Percentiles rank a stretch among this genome's conserved stretches.
Evolutionary conservation across 2,888 invertebrate species (phyloP).

Genomic region (Diplazon laetatorius): DNA sequence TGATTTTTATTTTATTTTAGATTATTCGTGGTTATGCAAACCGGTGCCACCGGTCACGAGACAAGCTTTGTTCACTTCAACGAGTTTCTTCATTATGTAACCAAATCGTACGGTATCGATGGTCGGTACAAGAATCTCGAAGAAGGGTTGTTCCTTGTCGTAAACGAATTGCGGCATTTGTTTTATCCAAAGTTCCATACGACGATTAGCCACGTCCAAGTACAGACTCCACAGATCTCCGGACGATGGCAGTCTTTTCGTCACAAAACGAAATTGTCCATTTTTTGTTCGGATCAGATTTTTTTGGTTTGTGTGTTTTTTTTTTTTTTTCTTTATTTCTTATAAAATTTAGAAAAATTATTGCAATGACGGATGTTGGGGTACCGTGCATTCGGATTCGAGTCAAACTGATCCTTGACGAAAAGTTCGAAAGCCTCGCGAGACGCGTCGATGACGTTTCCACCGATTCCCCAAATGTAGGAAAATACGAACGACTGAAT

Average conservation of each 20-base stretch:
- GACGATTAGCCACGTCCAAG: constrained; percentile 88
- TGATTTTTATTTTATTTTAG: no score
- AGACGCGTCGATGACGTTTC: constrained; percentile 89
- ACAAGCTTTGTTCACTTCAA: constrained; percentile 89
- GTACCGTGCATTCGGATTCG: constrained; percentile 87
- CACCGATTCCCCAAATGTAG: constrained; percentile 94
- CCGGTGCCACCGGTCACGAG: constrained; percentile 95
- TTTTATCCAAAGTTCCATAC: constrained; percentile 90
- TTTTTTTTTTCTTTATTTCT: no score
- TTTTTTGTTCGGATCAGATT: not conserved
- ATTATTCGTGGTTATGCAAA: constrained; percentile 75
- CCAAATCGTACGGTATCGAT: constrained; percentile 95
- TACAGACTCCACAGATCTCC: constrained; percentile 90
- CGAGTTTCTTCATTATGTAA: constrained; percentile 89
- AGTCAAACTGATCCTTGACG: constrained; percentile 88
- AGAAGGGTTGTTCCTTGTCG: constrained; percentile 89
- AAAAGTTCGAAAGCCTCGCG: constrained; percentile 88
- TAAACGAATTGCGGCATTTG: constrained; percentile 90
- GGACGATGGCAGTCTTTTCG: constrained; percentile 87
- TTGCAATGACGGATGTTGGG: no score
- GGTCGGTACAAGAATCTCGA: constrained; percentile 95
- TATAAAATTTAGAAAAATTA: no score
- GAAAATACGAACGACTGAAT: constrained; percentile 92
- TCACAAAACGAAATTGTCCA: no score
- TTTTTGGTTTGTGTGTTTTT: no score